Conservation (phyloP, 2,888 invertebrate genomes). For the Neoitamus cyanurus region DNA sequence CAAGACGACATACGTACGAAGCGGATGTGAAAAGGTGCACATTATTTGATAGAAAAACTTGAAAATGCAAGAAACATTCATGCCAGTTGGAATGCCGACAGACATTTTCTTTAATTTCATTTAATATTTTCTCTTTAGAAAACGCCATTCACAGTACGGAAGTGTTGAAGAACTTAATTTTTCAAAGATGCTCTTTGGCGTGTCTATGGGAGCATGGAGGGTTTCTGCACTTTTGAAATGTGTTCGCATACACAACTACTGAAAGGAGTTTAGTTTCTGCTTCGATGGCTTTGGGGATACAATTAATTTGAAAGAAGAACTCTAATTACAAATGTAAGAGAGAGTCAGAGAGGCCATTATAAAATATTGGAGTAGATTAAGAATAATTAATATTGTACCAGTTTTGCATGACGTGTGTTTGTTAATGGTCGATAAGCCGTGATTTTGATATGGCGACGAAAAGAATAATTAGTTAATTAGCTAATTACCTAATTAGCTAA, state of each 20-base stretch:
- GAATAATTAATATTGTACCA: background rate
- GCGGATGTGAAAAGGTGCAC: background rate
- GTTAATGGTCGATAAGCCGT: too few species aligned
- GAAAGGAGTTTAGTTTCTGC: background rate
- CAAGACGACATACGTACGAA: background rate
- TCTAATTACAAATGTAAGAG: background rate
- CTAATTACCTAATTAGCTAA: too few species aligned
- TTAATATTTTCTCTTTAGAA: background rate
- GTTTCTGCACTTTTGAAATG: background rate
- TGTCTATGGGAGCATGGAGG: background rate
- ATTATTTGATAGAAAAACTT: background rate
- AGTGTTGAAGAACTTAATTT: background rate
- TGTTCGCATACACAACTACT: background rate
- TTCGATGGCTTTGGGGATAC: background rate
- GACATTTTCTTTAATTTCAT: background rate
- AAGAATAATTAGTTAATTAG: too few species aligned
- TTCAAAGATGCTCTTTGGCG: background rate
- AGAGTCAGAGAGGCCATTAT: background rate
- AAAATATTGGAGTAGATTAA: background rate
- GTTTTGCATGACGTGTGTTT: too few species aligned
- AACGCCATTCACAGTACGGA: background rate
- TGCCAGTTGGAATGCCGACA: background rate
- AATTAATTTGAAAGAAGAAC: background rate
- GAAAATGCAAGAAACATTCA: background rate
- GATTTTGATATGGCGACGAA: too few species aligned